phyloP scores from a whole-genome alignment of 2,888 invertebrate genomes.

The Hipparchia sbordonii region DNA sequence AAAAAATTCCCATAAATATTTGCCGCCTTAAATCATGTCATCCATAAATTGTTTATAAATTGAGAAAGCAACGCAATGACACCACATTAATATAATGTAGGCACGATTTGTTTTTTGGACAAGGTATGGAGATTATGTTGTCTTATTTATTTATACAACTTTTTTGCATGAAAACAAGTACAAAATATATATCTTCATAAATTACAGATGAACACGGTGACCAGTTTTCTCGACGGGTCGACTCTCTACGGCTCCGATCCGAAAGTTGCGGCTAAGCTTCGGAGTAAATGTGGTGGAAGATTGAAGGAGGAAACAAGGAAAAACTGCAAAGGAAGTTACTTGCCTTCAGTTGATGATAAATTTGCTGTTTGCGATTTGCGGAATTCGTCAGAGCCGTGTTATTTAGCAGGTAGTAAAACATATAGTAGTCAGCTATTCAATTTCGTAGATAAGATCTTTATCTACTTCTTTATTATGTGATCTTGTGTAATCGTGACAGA shows the following conservation, averaged over 20 bases:
- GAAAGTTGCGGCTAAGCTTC: conserved; percentile 60
- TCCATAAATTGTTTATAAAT: too few species aligned
- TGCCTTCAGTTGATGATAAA: conserved; percentile 71
- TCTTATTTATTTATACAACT: too few species aligned
- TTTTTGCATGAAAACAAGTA: too few species aligned
- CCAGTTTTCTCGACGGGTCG: conserved; percentile 81
- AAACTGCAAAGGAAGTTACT: conserved; percentile 58
- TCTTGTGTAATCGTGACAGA: too few species aligned
- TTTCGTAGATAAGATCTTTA: neutral
- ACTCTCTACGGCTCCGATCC: conserved; percentile 77
- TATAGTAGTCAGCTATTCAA: neutral
- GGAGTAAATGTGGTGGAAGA: conserved; percentile 69
- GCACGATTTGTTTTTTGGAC: too few species aligned
- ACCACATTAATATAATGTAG: too few species aligned
- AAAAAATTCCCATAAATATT: too few species aligned
- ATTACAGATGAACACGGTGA: conserved; percentile 87
- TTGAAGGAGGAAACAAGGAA: conserved; percentile 62
- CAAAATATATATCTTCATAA: too few species aligned
- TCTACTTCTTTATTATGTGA: neutral
- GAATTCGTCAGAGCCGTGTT: conserved; percentile 71
- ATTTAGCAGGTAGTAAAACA: conserved; percentile 64
- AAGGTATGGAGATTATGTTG: too few species aligned
- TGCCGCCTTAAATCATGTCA: too few species aligned
- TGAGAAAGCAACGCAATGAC: too few species aligned
- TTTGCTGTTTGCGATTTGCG: conserved; percentile 65